A percentile compares a stretch with the other conserved stretches of the same genome.
phyloP scores from a whole-genome alignment of 2,797 vertebrate species.

The Spinus olivaceus region DNA sequence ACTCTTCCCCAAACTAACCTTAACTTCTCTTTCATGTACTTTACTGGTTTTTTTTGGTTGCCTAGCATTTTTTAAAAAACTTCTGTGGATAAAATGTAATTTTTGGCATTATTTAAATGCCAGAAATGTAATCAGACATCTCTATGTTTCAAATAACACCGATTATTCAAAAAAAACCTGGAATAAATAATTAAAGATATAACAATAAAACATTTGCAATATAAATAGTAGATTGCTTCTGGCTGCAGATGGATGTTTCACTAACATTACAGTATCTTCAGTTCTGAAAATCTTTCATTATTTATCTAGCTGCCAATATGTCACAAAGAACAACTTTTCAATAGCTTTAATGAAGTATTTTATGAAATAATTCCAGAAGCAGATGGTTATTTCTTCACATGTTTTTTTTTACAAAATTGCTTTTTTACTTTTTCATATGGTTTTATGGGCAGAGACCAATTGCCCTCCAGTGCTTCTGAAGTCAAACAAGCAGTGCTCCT shows the following conservation, averaged over 20 bases:
- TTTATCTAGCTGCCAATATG: neutral
- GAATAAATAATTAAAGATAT: neutral
- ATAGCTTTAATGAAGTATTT: neutral
- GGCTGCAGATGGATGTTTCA: neutral
- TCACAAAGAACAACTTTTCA: neutral
- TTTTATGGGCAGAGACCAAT: neutral
- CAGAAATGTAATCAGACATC: neutral
- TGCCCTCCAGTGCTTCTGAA: neutral
- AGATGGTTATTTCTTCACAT: neutral
- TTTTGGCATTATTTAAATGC: neutral
- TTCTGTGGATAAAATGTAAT: neutral
- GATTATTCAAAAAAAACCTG: neutral
- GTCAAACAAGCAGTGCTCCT: neutral
- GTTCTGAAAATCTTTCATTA: neutral
- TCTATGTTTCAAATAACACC: neutral
- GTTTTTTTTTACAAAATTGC: neutral
- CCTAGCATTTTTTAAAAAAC: neutral
- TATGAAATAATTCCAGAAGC: neutral
- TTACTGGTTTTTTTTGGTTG: neutral
- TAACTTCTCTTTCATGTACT: rapidly evolving
- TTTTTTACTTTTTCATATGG: neutral
- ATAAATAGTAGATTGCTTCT: neutral
- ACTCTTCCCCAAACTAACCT: neutral
- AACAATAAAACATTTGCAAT: neutral
- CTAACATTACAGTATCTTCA: neutral